A percentile compares a stretch with the other conserved stretches of the same genome.
Conservation (phyloP, 1,140 invertebrate genomes). For the Drosophila biarmipes region DNA sequence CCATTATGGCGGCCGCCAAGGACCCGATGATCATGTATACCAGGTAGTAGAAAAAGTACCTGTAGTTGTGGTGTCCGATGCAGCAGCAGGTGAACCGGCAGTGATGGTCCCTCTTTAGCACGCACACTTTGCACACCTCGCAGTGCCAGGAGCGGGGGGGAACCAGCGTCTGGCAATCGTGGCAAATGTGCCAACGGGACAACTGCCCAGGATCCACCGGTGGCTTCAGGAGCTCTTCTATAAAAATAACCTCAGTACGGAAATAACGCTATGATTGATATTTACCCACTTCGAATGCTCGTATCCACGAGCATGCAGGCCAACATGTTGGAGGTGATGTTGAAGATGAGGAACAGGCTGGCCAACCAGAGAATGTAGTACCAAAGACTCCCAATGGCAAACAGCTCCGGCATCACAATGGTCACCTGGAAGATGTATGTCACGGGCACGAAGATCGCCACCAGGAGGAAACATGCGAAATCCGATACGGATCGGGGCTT, state of each 20-base stretch:
- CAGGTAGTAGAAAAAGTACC: conserved; percentile 94
- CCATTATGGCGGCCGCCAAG: conserved; percentile 88
- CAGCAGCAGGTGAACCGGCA: conserved; percentile 96
- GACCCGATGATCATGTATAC: conserved; percentile 91
- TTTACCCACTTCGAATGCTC: conserved; percentile 86
- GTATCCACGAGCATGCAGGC: conserved; percentile 90
- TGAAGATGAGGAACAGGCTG: conserved; percentile 90
- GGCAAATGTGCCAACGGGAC: conserved; percentile 90
- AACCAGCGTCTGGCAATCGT: conserved; percentile 90
- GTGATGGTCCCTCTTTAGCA: conserved; percentile 97
- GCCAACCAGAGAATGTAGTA: conserved; percentile 88
- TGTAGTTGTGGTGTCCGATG: conserved; percentile 94
- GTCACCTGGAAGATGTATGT: conserved; percentile 86
- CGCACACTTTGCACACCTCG: conserved; percentile 90
- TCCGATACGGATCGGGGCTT: conserved; percentile 41
- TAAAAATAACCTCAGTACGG: not conserved
- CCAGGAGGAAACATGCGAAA: conserved; percentile 65
- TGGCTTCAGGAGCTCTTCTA: conserved; percentile 60
- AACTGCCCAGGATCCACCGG: conserved; percentile 37
- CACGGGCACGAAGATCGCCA: conserved; percentile 56
- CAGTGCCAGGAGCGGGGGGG: conserved; percentile 98
- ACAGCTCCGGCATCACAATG: conserved; percentile 88
- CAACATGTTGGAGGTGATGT: conserved; percentile 91
- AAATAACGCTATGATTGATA: not conserved
- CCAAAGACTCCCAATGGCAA: conserved; percentile 78